Percentiles rank a stretch among this genome's conserved stretches.
phyloP scores from a whole-genome alignment of 2,888 invertebrate genomes.

The Digitonthophagus gazella region DNA sequence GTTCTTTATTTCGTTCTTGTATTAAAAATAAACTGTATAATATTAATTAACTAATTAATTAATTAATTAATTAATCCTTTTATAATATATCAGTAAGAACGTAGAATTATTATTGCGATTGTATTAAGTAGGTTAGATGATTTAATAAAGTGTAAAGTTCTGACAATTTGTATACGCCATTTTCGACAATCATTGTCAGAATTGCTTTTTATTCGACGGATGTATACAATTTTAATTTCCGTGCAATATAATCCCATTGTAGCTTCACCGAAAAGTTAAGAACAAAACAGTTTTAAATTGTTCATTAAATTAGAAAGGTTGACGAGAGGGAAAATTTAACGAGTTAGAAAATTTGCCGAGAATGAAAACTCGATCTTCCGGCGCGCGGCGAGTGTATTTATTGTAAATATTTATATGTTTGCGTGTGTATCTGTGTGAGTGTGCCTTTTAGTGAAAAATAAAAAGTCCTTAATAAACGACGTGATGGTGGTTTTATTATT shows the following conservation, averaged over 20 bases:
- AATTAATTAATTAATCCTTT: conserved; percentile 5
- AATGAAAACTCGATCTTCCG: neutral
- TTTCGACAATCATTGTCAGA: conserved; percentile 46
- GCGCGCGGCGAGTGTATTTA: conserved; percentile 48
- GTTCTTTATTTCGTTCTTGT: neutral
- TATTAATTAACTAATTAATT: neutral
- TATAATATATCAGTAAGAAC: conserved; percentile 1
- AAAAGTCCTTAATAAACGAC: conserved; percentile 43
- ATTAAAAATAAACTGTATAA: neutral
- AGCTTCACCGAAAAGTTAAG: conserved; percentile 10
- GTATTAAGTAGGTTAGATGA: neutral
- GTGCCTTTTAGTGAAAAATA: conserved; percentile 70
- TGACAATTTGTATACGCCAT: conserved; percentile 42
- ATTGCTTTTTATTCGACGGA: conserved; percentile 9
- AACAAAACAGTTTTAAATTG: neutral
- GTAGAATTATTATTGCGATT: conserved; percentile 5
- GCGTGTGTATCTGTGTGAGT: conserved; percentile 64
- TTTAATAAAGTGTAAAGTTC: conserved; percentile 18
- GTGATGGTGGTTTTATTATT: neutral
- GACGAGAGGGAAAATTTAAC: neutral
- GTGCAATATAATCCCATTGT: neutral
- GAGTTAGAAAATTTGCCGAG: no score
- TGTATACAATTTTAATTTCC: neutral
- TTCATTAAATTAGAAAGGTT: no score
- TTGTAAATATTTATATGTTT: conserved; percentile 53